phyloP scores from a whole-genome alignment of 2,888 invertebrate genomes.

The Coecobrya sp. region DNA sequence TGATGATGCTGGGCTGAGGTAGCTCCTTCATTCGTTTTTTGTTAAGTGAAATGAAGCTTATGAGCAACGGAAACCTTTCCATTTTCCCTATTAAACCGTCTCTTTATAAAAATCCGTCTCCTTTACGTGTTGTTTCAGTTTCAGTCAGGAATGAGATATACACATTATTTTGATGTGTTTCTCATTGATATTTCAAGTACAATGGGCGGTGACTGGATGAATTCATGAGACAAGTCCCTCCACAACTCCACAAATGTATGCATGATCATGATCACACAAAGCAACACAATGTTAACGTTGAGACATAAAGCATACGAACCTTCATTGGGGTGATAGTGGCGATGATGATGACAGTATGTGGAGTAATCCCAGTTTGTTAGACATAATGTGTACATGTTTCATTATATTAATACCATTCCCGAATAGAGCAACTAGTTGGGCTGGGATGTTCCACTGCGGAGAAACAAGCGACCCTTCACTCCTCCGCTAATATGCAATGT shows the following conservation, averaged over 20 bases:
- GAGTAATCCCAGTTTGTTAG: slow-evolving; percentile 34
- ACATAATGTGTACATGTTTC: background rate
- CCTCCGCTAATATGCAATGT: slow-evolving; percentile 21
- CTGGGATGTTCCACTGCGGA: background rate
- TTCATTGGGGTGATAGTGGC: background rate
- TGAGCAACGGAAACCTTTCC: slow-evolving; percentile 67
- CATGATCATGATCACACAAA: slow-evolving; percentile 73
- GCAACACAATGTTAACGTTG: slow-evolving; percentile 5
- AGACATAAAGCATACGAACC: background rate
- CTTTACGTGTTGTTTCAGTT: slow-evolving; percentile 3
- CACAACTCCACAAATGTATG: slow-evolving; percentile 56
- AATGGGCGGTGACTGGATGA: slow-evolving; percentile 73
- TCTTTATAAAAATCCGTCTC: slow-evolving; percentile 38
- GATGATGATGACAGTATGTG: slow-evolving; percentile 35
- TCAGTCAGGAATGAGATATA: slow-evolving; percentile 55
- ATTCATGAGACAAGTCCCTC: slow-evolving; percentile 50
- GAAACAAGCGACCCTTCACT: slow-evolving; percentile 37
- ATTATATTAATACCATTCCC: slow-evolving; percentile 8
- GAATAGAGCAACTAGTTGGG: slow-evolving; percentile 27
- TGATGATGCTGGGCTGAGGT: background rate
- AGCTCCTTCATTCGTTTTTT: slow-evolving; percentile 29
- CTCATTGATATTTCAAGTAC: slow-evolving; percentile 80
- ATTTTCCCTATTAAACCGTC: slow-evolving; percentile 54
- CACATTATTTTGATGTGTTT: slow-evolving; percentile 56
- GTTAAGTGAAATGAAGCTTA: slow-evolving; percentile 67